Percentiles rank a stretch among this genome's conserved stretches.
Evolutionary conservation across 2,888 invertebrate species (phyloP).

Genomic region (Scelioninae gen. 1): DNA sequence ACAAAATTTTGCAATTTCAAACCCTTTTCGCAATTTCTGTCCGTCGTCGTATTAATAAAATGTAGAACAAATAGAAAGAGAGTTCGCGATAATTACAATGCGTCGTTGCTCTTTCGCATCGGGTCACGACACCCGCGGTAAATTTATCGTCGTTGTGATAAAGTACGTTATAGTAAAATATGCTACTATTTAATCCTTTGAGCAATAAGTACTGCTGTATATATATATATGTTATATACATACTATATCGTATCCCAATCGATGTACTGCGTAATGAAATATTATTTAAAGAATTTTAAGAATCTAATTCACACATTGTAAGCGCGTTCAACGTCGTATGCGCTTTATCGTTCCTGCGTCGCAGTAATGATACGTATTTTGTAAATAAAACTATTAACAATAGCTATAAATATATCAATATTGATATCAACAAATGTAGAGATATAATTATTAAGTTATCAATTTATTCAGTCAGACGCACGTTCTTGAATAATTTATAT

Average conservation of each 20-base stretch:
- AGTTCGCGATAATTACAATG: constrained; percentile 67
- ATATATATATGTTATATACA: constrained; percentile 78
- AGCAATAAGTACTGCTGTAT: constrained; percentile 82
- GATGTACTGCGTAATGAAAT: constrained; percentile 81
- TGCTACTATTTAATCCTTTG: constrained; percentile 83
- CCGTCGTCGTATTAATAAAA: constrained; percentile 63
- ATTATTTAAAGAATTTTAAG: constrained; percentile 53
- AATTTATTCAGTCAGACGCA: constrained; percentile 60
- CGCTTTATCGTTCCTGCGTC: constrained; percentile 65
- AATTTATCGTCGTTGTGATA: constrained; percentile 84
- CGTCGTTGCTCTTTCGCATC: constrained; percentile 74
- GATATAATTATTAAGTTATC: constrained; percentile 58
- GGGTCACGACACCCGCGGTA: constrained; percentile 75
- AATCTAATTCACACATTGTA: constrained; percentile 37
- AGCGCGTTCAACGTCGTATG: constrained; percentile 42
- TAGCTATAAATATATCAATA: constrained; percentile 66
- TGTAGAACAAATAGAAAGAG: constrained; percentile 67
- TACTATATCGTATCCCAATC: constrained; percentile 75
- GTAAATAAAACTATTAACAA: constrained; percentile 66
- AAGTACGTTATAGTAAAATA: constrained; percentile 81
- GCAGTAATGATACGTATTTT: constrained; percentile 64
- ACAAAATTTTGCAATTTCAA: constrained; percentile 50
- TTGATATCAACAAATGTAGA: constrained; percentile 66
- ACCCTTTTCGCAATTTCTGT: constrained; percentile 55
- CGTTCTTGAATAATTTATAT: constrained; percentile 57